Evolutionary conservation across 2,797 vertebrate genomes (phyloP).

Genomic region (Pteronotus mesoamericanus): DNA sequence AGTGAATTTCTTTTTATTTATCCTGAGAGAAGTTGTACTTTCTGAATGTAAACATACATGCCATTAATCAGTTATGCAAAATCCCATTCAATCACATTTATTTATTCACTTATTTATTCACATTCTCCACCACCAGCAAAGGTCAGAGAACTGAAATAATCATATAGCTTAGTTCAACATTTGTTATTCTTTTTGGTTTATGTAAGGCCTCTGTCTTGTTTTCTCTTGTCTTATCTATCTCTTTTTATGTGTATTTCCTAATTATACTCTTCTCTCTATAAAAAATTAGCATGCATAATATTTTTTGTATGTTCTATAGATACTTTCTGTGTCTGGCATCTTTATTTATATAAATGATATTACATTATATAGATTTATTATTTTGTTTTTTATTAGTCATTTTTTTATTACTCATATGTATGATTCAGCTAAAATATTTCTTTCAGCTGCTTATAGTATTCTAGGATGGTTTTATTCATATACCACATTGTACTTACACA

Average conservation of each 20-base stretch:
- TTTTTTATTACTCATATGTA: background rate
- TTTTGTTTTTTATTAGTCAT: background rate
- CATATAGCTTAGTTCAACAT: background rate
- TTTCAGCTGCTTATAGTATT: background rate
- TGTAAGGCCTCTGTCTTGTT: background rate
- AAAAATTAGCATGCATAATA: background rate
- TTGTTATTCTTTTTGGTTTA: background rate
- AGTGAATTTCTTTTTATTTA: background rate
- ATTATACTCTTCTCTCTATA: background rate
- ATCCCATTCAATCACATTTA: background rate
- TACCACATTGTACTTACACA: background rate
- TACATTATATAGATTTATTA: background rate
- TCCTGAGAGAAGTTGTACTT: background rate
- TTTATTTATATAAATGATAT: background rate
- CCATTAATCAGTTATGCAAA: background rate
- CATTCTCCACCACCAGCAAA: background rate
- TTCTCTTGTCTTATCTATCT: background rate
- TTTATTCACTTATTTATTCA: background rate
- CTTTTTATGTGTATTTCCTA: background rate
- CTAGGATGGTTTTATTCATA: background rate
- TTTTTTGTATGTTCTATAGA: background rate
- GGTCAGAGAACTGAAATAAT: background rate
- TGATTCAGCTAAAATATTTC: background rate
- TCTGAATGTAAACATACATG: background rate
- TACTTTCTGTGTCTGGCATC: background rate